Percentiles rank a stretch among this genome's conserved stretches.
These are phyloP conservation scores for Leptinotarsa peninsularis DNA, from an alignment of 2,888 invertebrate genomes.

Conservation along the genomic window DNA sequence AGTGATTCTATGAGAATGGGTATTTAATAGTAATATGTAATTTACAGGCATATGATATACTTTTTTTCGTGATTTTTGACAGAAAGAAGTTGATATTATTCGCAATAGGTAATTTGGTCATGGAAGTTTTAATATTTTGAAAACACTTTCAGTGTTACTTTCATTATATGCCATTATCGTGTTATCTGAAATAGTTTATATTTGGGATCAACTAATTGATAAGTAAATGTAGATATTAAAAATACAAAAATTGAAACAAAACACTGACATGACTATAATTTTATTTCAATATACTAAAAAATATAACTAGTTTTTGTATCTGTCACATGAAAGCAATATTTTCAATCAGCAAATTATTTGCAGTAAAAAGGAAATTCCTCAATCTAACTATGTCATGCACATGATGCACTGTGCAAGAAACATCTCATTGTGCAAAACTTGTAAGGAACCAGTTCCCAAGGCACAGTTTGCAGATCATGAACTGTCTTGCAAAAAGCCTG, in stretches of 20 bases:
- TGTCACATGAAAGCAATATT: too few relatives aligned
- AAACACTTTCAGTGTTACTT: too few relatives aligned
- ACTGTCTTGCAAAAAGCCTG: conserved; percentile 65
- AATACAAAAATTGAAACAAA: too few relatives aligned
- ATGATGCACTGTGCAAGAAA: conserved; percentile 77
- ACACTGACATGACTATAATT: too few relatives aligned
- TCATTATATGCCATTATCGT: too few relatives aligned
- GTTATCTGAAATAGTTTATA: neutral
- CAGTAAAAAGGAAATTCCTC: conserved; percentile 78
- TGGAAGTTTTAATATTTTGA: too few relatives aligned
- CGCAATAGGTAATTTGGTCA: too few relatives aligned
- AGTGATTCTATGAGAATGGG: neutral
- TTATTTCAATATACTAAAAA: too few relatives aligned
- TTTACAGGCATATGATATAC: neutral
- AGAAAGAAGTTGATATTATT: too few relatives aligned
- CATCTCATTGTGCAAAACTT: conserved; percentile 74
- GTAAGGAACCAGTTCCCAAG: conserved; percentile 76
- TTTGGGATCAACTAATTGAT: neutral
- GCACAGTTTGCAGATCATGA: conserved; percentile 72
- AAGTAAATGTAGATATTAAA: neutral
- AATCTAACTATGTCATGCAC: conserved; percentile 77
- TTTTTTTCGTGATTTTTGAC: neutral
- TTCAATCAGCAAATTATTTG: conserved; percentile 46
- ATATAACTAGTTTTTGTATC: too few relatives aligned
- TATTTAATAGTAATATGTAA: neutral